Base-by-base conservation (phyloP, 37 sponge, comb jelly and placozoan genomes). In the Chondrosia reniformis region DNA sequence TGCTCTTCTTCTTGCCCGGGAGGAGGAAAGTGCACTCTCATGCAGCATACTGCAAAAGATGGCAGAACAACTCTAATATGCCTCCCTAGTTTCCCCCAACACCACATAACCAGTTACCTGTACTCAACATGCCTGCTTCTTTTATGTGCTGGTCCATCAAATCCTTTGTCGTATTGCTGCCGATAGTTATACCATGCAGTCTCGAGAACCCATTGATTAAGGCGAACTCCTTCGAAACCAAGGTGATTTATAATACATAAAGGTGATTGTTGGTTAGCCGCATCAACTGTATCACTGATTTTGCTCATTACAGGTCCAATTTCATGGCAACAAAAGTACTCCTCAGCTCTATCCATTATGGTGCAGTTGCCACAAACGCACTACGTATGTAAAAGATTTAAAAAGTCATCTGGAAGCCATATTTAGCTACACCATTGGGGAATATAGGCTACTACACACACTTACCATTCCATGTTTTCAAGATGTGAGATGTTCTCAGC, bases 331-430 rank as follows among this genome's bases (percentile, higher is more conserved):
- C 63, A 62, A 62, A 62, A 8, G n/a, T 28, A 62, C 63, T 62
- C 63, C 63, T 62, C 63, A 22, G 63, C 63, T 62, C 63, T 62
- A 62, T 62, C 63, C 63, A 62, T 62, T 62, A 62, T 62, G 63
- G 63, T 62, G n/a, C 63, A 62, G 63, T 62, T 62, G 63, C 63
- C 63, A 62, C 63, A 49, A 19, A 15, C 52, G 15, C 52, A 62
- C 63, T 28, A n/a, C n/a, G n/a, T n/a, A n/a, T 62, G n/a, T 62
- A 62, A 62, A 62, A 28, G 63, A n/a, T 25, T 62, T 12, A 62
- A 62, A 62, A 28, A n/a, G n/a, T 12, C 63, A 62, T 62, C 27
- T 22, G 15, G 15, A 49, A 62, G 27, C 63, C 63, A 22, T 62
- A 62, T 62, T 62, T 62, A 9, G 27, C 8, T 8, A 12, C 9